Percentiles rank a stretch among this genome's conserved stretches.
phyloP scores from a whole-genome alignment of 2,113 vertebrate genomes.

The Neodon shergylaensis region DNA sequence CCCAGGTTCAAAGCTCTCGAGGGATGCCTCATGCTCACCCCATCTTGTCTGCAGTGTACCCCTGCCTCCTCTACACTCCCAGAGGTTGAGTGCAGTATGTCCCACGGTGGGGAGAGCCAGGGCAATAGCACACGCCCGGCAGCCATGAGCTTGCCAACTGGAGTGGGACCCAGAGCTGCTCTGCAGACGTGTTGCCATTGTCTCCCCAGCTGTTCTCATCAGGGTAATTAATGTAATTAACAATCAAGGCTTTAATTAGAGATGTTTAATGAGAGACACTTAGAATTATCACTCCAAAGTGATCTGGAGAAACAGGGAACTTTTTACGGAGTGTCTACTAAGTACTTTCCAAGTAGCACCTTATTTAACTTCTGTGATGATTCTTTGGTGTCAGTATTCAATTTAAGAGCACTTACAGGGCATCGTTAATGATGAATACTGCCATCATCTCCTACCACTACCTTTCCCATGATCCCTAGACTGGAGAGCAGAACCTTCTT shows the following conservation, averaged over 20 bases:
- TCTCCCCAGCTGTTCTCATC: slow-evolving; percentile 57
- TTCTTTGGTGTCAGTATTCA: neutral
- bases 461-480: neutral
- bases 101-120: neutral
- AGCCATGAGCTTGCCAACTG: neutral
- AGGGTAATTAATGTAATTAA: slow-evolving; percentile 69
- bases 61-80: neutral
- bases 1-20: too few relatives aligned
- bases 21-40: rapidly evolving
- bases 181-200: neutral
- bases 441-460: neutral
- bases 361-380: neutral
- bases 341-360: neutral
- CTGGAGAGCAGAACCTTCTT: neutral
- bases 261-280: slow-evolving; percentile 16
- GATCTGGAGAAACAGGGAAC: neutral
- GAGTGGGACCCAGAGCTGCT: neutral
- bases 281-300: slow-evolving; percentile 24
- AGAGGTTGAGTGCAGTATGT: neutral
- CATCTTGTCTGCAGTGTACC: neutral
- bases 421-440: neutral
- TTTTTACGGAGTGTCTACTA: slow-evolving; percentile 40
- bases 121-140: neutral
- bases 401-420: neutral
- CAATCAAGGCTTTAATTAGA: slow-evolving; percentile 61